Base-by-base conservation (phyloP, 2,797 vertebrate species). In the Eurystomus glaucurus region DNA sequence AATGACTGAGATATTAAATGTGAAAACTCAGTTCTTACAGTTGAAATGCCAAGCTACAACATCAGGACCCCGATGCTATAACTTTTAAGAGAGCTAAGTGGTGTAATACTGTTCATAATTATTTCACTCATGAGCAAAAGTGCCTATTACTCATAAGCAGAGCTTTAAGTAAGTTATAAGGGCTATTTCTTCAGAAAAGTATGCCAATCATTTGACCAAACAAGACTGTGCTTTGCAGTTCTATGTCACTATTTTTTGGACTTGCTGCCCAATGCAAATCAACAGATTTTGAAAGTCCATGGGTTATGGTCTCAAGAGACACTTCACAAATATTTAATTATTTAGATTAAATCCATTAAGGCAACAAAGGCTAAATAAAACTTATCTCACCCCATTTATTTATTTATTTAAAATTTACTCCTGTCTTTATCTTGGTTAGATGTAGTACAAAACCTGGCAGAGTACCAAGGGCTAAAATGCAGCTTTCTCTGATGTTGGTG, bases 41-140 rank as follows among this genome's bases (percentile, higher is more conserved):
- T 85, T 96, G 95, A 98, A 98, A 98, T 95, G 89, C 92, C 96
- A 94, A 96, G 96, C 94, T 97, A 92, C 70, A 96, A 85, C 93
- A 95, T 87, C 89, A 95, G 64, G 74, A 94, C 60, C 61, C 85
- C 84, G 86, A 70, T 95, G 84, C 57, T 97, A 93, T 97, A 96
- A 97, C 92, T 97, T 98, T 98, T 98, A 98, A 98, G 85, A 97
- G 93, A 90, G 45, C 33, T 90, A 95, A 97, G 86, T 96, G 84
- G 82, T 90, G 41, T 82, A 96, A 95, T 89, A 96, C 48, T 81
- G 46, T 61, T 76, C 31, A 50, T 77, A 97, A 96, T 97, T 97
- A 97, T 97, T 98, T 97, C 52, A 93, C 66, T 97, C 60, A 51
- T 39, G 88, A 91, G 76, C 54, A 96, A 95, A 97, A 97, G 88